These are phyloP conservation scores for Drosophila formosana DNA, from an alignment of 2,888 invertebrate species.

Conservation along the genomic window DNA sequence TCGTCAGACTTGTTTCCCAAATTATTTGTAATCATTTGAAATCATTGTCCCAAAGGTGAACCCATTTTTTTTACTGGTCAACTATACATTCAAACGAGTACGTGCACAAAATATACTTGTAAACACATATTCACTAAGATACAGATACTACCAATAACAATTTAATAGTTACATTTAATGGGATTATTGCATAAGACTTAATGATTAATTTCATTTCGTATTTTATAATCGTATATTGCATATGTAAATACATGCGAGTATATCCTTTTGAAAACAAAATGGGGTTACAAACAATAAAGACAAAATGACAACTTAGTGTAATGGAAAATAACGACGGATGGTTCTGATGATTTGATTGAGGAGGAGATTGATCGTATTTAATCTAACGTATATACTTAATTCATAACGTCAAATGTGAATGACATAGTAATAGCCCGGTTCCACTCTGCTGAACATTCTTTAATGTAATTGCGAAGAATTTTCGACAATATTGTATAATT, in stretches of 20 bases:
- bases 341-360: conserved; percentile 8
- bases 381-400: conserved; percentile 18
- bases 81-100: conserved; percentile 4
- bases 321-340: conserved; percentile 1
- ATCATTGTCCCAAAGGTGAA: not conserved
- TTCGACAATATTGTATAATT: conserved; percentile 27
- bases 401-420: conserved; percentile 16
- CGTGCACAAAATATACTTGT: conserved; percentile 27
- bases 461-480: conserved; percentile 11
- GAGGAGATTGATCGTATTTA: conserved; percentile 14
- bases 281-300: conserved; percentile 16
- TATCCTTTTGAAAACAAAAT: conserved; percentile 9
- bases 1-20: conserved; percentile 5
- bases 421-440: conserved; percentile 23
- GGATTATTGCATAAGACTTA: conserved; percentile 16
- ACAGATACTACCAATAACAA: conserved; percentile 21
- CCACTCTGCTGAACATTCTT: conserved; percentile 20
- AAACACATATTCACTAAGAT: conserved; percentile 20
- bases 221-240: conserved; percentile 19
- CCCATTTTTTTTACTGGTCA: conserved; percentile 19
- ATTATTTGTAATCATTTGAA: not conserved
- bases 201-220: conserved; percentile 15
- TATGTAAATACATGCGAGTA: conserved; percentile 20
- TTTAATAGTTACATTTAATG: conserved; percentile 21
- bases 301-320: conserved; percentile 16